Base-by-base conservation (phyloP, 2,888 invertebrate genomes). In the Volucella inanis region DNA sequence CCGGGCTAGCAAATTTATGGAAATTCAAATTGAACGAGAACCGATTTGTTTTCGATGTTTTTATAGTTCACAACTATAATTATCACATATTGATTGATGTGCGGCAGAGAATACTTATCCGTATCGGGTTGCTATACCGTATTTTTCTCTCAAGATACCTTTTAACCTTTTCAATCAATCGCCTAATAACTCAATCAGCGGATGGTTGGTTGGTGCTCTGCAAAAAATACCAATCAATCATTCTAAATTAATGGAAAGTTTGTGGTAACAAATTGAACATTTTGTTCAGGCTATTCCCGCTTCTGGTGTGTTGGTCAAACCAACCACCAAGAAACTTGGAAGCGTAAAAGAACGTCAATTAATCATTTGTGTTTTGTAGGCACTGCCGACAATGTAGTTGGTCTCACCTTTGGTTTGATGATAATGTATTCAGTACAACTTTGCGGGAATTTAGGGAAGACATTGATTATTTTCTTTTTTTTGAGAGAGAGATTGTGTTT, bases 211-310 rank as follows among this genome's bases (percentile, higher is more conserved):
- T 59, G 38, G 65, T 65, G 59, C 64, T 57, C 76, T 43, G 67
- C 67, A 77, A 59, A 80, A 61, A 68, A 45, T 50, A 47, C 85
- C 75, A 81, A 85, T 85, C 85, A 85, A 85, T 85, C 85, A 85
- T 85, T 77, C 76, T 81, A 85, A 85, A 85, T 85, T 85, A 85
- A 85, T 85, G 85, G 85, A 85, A 85, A 85, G 80, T 85, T 85
- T 81, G 85, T 74, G 85, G 85, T 77, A 85, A 85, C 85, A 85
- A 85, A 85, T 85, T 81, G 85, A 81, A 80, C 81, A 76, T 81
- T 85, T 85, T 85, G 85, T 77, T 77, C 62, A 9, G 47, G 10
- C 57, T 15, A 10, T 41, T 55, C 43, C 57, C n/a, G 41, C 38
- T 31, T 31, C n/a, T 43, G 39, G n/a, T 62, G 11, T 22, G 45